Conservation (phyloP, 2,797 vertebrate species). For the Syncerus caffer region DNA sequence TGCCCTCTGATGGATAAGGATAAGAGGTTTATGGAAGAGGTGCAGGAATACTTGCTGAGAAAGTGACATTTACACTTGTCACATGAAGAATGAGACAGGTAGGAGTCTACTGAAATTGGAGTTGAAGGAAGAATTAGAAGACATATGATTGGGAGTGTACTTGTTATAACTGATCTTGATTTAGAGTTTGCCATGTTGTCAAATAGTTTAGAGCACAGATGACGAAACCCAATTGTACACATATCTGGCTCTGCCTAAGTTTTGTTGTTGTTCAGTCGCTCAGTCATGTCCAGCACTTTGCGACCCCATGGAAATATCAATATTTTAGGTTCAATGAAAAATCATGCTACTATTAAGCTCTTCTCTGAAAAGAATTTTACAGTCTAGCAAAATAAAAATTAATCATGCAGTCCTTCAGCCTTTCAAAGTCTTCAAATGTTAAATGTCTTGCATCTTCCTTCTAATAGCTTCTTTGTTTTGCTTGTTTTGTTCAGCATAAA, state of each 20-base stretch:
- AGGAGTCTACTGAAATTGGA: neutral
- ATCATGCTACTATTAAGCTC: neutral
- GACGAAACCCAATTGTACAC: neutral
- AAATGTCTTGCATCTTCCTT: slow-evolving; percentile 6
- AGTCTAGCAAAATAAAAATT: neutral
- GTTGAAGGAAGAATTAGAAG: neutral
- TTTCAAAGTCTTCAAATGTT: slow-evolving; percentile 50
- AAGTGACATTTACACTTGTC: neutral
- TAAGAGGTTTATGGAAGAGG: neutral
- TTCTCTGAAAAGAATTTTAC: slow-evolving; percentile 40
- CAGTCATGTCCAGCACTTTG: neutral
- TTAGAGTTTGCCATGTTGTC: neutral
- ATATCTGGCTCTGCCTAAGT: neutral
- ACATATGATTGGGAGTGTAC: neutral
- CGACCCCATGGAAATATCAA: neutral
- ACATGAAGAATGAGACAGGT: neutral
- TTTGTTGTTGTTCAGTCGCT: neutral
- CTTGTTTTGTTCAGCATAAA: slow-evolving; percentile 63
- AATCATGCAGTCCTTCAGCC: neutral
- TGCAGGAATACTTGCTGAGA: neutral
- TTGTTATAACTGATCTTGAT: neutral
- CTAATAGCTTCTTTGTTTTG: slow-evolving; percentile 56
- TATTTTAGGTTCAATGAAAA: neutral
- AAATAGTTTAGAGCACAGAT: neutral
- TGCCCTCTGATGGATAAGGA: neutral